Conservation (phyloP, 2,113 vertebrate species). For the Boleophthalmus pectinirostris region DNA sequence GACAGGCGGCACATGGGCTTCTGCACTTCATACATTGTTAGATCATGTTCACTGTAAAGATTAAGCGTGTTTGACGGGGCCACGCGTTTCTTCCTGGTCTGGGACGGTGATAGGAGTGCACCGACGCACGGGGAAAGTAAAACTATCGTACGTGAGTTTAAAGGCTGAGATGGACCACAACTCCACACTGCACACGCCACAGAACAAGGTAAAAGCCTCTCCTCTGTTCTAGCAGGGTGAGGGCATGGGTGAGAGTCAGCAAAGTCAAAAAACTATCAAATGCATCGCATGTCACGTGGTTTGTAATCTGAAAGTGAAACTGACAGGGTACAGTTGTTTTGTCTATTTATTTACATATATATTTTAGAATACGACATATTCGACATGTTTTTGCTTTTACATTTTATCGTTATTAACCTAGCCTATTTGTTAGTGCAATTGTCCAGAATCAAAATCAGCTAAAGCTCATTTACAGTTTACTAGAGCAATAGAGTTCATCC, state of each 20-base stretch:
- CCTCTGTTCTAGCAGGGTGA: no score
- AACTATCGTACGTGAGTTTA: neutral
- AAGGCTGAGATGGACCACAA: slow-evolving; percentile 32
- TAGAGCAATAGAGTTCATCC: no score
- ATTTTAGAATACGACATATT: no score
- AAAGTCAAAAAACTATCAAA: no score
- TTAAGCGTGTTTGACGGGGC: neutral
- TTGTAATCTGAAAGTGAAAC: neutral
- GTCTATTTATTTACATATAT: no score
- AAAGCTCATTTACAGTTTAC: no score
- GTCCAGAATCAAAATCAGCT: no score
- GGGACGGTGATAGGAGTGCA: neutral
- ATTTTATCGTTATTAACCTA: no score
- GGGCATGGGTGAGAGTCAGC: no score
- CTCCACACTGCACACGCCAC: slow-evolving; percentile 17
- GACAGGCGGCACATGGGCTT: neutral
- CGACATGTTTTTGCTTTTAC: neutral
- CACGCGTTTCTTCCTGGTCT: slow-evolving; percentile 46
- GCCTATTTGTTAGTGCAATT: no score
- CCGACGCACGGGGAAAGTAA: neutral
- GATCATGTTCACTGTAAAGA: neutral
- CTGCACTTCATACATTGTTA: slow-evolving; percentile 1
- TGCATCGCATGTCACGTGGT: neutral
- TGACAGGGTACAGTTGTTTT: neutral
- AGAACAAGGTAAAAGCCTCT: slow-evolving; percentile 39